phyloP scores from a whole-genome alignment of 2,888 invertebrate genomes.

The Galeruca laticollis region DNA sequence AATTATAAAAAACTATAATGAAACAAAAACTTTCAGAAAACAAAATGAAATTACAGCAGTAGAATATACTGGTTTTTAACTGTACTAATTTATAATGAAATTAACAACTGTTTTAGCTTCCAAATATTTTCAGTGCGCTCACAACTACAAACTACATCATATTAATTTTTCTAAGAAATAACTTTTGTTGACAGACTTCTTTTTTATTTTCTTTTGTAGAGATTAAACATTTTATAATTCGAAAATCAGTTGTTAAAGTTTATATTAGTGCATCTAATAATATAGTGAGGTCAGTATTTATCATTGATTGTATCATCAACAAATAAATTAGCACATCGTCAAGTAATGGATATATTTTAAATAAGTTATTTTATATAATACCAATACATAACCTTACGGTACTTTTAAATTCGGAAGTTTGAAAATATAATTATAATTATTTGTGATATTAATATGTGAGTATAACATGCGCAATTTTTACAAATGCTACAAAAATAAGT shows the following conservation, averaged over 20 bases:
- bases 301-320: neutral
- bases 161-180: too few species aligned
- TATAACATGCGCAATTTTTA: neutral
- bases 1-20: too few species aligned
- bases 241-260: constrained; percentile 15
- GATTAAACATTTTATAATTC: too few species aligned
- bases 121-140: too few species aligned
- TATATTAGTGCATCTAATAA: neutral
- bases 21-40: too few species aligned
- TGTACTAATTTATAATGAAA: too few species aligned
- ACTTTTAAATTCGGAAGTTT: neutral
- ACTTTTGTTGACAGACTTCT: too few species aligned
- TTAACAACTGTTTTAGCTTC: too few species aligned
- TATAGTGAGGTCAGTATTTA: neutral
- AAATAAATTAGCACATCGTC: neutral
- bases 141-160: too few species aligned
- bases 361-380: neutral
- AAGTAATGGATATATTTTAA: neutral
- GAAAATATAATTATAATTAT: neutral
- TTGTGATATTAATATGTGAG: neutral
- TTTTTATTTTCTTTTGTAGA: too few species aligned
- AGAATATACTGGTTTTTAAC: neutral
- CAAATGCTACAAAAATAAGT: neutral
- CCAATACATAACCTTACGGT: neutral
- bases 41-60: too few species aligned